Evolutionary conservation across 1,140 invertebrate species (phyloP), one percentile per base, ranked within the genome.

Genomic region (Brachionus calyciflorus): DNA sequence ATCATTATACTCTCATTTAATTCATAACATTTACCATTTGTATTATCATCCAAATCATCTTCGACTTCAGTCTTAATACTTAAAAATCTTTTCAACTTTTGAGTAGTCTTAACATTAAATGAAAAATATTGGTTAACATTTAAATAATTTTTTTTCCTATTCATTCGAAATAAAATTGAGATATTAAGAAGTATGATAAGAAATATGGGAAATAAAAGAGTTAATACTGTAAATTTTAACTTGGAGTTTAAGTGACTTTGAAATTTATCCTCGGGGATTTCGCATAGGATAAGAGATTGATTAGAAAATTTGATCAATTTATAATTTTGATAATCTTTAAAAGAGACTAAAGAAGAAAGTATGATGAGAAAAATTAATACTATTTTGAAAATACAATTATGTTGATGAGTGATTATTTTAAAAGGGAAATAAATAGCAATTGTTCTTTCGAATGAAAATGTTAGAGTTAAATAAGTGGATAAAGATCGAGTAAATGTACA

Each of bases 91-190:
- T 65, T 65, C 7, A 65, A 40, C 12, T 24, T 65, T n/a, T 65
- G 33, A 19, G 33, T 65, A 2, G 33, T 65, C 24, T 65, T 37
- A 24, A 65, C 21, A 19, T 65, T 65, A 41, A 65, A 41, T 19
- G 60, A 41, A 65, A 65, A 65, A 65, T 65, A 65, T 24, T 65
- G 60, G 21, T 65, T 65, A 19, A 65, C 40, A 21, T 41, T 44
- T 19, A 65, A 7, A 41, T 41, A 26, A 24, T 65, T 65, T 65
- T 65, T 65, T 44, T 65, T 65, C 7, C 60, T 41, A 19, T 60
- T 60, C 60, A 65, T 65, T 65, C 40, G 41, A 1, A 65, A 17
- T 28, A 65, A 21, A 9, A 65, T 65, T n/a, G 60, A 41, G 0
- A 65, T 21, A 24, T 65, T 65, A 12, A 44, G 44, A 9, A 65